phyloP scores from a whole-genome alignment of 2,888 invertebrate genomes.

The Standfussiana lucernea region DNA sequence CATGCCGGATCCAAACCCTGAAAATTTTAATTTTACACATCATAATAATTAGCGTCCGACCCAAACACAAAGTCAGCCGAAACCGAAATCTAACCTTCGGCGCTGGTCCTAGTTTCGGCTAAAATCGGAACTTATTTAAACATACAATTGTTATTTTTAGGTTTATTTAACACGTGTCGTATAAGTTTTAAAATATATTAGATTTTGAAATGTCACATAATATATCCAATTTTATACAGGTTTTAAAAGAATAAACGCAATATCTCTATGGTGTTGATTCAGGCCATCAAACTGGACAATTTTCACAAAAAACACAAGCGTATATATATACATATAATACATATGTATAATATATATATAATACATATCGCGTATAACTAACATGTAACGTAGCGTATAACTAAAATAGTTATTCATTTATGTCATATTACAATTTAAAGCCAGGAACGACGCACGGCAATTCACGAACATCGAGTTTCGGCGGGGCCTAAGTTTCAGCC shows the following conservation, averaged over 20 bases:
- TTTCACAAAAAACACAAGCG: neutral
- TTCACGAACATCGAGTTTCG: neutral
- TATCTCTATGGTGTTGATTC: neutral
- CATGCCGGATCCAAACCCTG: slow-evolving; percentile 33
- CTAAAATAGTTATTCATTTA: neutral
- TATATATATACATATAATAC: no score
- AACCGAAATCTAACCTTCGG: neutral
- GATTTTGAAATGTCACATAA: neutral
- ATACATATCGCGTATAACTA: neutral
- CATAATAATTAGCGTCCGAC: neutral
- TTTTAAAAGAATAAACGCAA: neutral
- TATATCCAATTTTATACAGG: neutral
- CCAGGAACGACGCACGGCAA: neutral
- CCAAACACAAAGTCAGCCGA: neutral
- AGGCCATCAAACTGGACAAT: neutral
- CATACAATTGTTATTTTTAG: neutral
- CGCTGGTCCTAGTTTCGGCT: neutral
- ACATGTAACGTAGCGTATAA: neutral
- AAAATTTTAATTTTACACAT: slow-evolving; percentile 8
- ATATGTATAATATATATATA: no score
- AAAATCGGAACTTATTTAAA: neutral
- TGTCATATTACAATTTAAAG: neutral
- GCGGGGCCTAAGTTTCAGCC: neutral
- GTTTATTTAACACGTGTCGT: neutral
- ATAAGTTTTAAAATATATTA: neutral